Base-by-base conservation (phyloP, 2,888 invertebrate genomes). In the Andricus curvator region DNA sequence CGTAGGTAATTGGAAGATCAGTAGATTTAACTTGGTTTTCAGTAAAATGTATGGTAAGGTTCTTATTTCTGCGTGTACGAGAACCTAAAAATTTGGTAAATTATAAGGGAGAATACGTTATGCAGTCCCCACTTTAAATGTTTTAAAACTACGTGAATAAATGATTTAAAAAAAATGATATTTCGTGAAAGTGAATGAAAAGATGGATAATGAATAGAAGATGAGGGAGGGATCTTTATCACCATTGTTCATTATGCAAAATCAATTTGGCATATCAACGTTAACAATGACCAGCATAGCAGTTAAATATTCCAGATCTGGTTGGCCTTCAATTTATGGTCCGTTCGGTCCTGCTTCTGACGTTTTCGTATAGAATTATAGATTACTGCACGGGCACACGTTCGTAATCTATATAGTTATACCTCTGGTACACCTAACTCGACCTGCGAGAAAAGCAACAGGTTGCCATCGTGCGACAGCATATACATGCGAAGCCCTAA, bases 271-370 rank as follows among this genome's bases (percentile, higher is more conserved):
- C 70, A 70, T 29, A 51, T 33, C 33, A 70, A n/a, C n/a, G 70
- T 33, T 70, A 51, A 70, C 29, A 70, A 56, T 70, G 33, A 70
- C 70, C 56, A 4, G n/a, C 70, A 70, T 51, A 70, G n/a, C 17
- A 70, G 51, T 29, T 70, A 70, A 70, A 70, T 56, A 70, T 70
- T 70, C 51, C 68, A 29, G 68, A 70, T 48, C 68, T 70, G 51
- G 48, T 70, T 70, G 70, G 29, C 29, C 20, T 51, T n/a, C 70
- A 48, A 70, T 70, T 68, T 68, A 68, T 68, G 25, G 48, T 29
- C 44, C 25, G 48, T 25, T 29, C 22, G 22, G 48, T 70, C 48
- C 68, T 70, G 68, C 29, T 25, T 51, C 68, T 70, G 68, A 70
- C 48, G 20, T 70, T 70, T 62, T 70, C 70, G 37, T 8, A 51